Evolutionary conservation across 1,140 invertebrate species (phyloP), one percentile per base, ranked within the genome.

Genomic region (Melipona quadrifasciata): DNA sequence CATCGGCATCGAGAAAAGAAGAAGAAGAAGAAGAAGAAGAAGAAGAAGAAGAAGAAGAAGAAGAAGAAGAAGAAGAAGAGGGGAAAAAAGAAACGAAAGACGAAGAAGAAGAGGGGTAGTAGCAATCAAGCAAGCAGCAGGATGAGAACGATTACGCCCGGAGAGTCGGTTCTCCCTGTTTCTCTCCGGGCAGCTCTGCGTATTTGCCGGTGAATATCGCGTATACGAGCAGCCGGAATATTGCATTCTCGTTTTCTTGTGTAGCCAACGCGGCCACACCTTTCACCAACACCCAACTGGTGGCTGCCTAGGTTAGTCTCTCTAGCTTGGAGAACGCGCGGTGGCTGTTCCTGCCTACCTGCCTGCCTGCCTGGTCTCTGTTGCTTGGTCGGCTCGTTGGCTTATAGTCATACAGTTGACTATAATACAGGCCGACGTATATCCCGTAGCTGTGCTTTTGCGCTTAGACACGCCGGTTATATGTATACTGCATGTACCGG

Each of bases 211-310:
- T 74, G 88, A 80, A 86, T 84, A 89, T 81, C 77, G 77, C n/a
- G 77, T 86, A 77, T 86, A 77, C 75, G 27, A 55, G 67, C 73
- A 72, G 84, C 72, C 91, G 90, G 91, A 91, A 94, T 93, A 93
- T 93, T 92, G 91, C 92, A 94, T 94, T 94, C 93, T 93, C 90
- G 91, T 93, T 93, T 90, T 93, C 91, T 93, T 91, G 87, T 91
- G 90, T 90, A 82, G 89, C 91, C 89, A 91, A 91, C 82, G 88
- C 90, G 90, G 91, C 93, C 94, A 94, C 94, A 94, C 94, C 94
- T 94, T 94, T 94, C 93, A 94, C 94, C 93, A 93, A 93, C 91
- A 93, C 93, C 91, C 91, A 91, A 84, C 88, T 89, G 55, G 47
- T 89, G 55, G 47, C 61, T 68, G 47, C 71, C 77, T 84, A 84